phyloP scores from a whole-genome alignment of 2,113 vertebrate species.

The Sinocyclocheilus rhinocerous region DNA sequence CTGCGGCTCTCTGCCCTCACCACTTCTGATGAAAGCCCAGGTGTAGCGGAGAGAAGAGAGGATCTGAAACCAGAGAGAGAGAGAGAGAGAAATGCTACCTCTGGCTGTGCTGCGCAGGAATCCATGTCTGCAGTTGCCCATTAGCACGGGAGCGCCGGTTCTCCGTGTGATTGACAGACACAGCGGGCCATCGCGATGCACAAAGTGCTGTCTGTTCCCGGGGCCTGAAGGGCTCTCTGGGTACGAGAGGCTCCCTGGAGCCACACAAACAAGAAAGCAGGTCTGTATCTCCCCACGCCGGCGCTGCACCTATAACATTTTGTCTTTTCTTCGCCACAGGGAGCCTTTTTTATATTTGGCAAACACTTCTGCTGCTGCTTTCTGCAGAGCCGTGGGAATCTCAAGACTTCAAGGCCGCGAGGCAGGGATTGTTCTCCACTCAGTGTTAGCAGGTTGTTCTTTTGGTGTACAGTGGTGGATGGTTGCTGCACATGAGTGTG shows the following conservation, averaged over 20 bases:
- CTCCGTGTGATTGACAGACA: constrained; percentile 69
- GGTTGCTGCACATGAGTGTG: background rate
- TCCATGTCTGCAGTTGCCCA: constrained; percentile 70
- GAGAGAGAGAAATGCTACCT: background rate
- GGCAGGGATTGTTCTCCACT: background rate
- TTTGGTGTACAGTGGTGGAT: constrained; percentile 45
- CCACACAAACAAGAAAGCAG: constrained; percentile 70
- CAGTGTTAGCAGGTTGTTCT: background rate
- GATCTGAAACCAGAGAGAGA: background rate
- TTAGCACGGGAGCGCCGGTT: constrained; percentile 67
- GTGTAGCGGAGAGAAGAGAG: constrained; percentile 49
- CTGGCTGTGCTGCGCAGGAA: constrained; percentile 38
- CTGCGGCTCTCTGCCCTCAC: constrained; percentile 49
- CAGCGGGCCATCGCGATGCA: constrained; percentile 71
- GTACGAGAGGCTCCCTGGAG: constrained; percentile 82
- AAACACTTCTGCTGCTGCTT: constrained; percentile 44
- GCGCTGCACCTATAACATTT: constrained; percentile 63
- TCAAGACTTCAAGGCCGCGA: background rate
- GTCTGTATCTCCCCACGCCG: constrained; percentile 65
- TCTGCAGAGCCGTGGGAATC: constrained; percentile 66
- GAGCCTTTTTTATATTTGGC: constrained; percentile 62
- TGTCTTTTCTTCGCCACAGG: constrained; percentile 66
- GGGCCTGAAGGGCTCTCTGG: constrained; percentile 42
- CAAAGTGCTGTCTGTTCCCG: constrained; percentile 82
- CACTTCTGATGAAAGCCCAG: constrained; percentile 66